phyloP scores from a whole-genome alignment of 2,888 invertebrate genomes.

The Hyposoter dolosus region DNA sequence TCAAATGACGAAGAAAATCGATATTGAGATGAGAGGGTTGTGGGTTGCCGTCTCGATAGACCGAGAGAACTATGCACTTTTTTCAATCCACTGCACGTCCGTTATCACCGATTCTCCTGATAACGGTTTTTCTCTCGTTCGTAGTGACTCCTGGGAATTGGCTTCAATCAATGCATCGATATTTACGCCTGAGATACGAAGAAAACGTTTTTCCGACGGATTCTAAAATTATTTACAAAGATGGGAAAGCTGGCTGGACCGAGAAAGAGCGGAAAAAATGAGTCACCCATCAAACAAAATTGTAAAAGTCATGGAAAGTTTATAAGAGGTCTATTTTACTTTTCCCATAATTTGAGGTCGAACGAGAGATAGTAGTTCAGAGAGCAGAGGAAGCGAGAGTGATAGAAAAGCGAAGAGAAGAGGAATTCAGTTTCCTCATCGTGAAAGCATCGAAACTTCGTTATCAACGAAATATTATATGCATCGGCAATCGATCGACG shows the following conservation, averaged over 20 bases:
- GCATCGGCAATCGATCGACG: slow-evolving; percentile 62
- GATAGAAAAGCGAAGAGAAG: not conserved
- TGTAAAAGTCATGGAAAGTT: slow-evolving; percentile 48
- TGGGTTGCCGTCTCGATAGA: slow-evolving; percentile 27
- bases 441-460: slow-evolving; percentile 69
- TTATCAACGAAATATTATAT: slow-evolving; percentile 65
- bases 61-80: slow-evolving; percentile 7
- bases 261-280: slow-evolving; percentile 14
- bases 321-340: slow-evolving; percentile 43
- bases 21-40: slow-evolving; percentile 24
- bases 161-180: slow-evolving; percentile 41
- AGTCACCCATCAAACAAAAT: slow-evolving; percentile 1
- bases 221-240: slow-evolving; percentile 42
- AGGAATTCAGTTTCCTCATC: slow-evolving; percentile 4
- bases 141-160: slow-evolving; percentile 40
- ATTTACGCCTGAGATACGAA: slow-evolving; percentile 4
- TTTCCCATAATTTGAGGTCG: slow-evolving; percentile 40
- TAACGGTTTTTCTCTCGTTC: slow-evolving; percentile 23
- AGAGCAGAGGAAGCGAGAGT: slow-evolving; percentile 2
- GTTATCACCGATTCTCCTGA: slow-evolving; percentile 62
- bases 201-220: slow-evolving; percentile 22
- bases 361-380: slow-evolving; percentile 12
- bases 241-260: slow-evolving; percentile 12
- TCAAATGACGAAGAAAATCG: slow-evolving; percentile 49
- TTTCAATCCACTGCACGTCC: slow-evolving; percentile 48